These are phyloP conservation scores for Cotesia glomerata DNA, from an alignment of 1,140 invertebrate species.

Conservation along the genomic window DNA sequence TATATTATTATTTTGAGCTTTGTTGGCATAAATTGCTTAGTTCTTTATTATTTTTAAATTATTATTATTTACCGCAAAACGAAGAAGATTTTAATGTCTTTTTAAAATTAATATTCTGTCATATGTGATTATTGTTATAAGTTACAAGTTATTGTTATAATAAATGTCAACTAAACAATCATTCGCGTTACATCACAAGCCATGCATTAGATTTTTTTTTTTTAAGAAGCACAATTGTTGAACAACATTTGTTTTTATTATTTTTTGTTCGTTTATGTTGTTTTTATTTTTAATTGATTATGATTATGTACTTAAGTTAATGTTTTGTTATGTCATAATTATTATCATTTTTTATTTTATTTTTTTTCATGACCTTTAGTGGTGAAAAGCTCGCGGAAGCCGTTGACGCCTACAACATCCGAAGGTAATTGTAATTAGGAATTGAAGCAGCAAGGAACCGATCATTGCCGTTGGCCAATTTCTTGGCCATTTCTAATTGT, in stretches of 20 bases:
- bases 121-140: background rate
- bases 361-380: conserved; percentile 63
- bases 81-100: background rate
- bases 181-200: background rate
- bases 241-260: background rate
- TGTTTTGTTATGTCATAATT: background rate
- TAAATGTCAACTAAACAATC: background rate
- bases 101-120: background rate
- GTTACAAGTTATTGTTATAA: background rate
- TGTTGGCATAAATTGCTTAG: conserved; percentile 17
- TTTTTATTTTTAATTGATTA: background rate
- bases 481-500: conserved; percentile 61
- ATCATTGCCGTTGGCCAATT: conserved; percentile 59
- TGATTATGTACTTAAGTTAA: background rate
- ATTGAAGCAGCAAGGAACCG: conserved; percentile 62
- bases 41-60: conserved; percentile 22
- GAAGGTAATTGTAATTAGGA: conserved; percentile 67
- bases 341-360: background rate
- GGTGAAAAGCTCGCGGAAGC: conserved; percentile 63
- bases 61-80: background rate
- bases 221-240: background rate
- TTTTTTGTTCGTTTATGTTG: background rate
- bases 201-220: conserved; percentile 7
- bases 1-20: conserved; percentile 23
- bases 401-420: conserved; percentile 61